Percentiles rank a stretch among this genome's conserved stretches.
Evolutionary conservation across 2,888 invertebrate genomes (phyloP).

Genomic region (Papilio gigon): DNA sequence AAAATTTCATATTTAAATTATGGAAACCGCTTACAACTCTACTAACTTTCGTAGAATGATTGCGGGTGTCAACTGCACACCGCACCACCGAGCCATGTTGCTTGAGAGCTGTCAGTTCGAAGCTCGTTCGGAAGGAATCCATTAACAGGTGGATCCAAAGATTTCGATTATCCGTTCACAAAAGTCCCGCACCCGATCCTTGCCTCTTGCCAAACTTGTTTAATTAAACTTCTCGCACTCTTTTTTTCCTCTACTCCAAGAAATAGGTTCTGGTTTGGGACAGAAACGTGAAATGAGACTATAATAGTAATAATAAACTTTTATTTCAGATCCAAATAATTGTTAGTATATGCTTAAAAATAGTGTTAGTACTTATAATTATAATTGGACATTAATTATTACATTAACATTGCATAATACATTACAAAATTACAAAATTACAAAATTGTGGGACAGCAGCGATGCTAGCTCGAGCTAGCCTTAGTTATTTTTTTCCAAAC

Average conservation of each 20-base stretch:
- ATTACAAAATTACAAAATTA: too few relatives aligned
- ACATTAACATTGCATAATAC: too few relatives aligned
- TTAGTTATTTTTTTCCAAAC: too few relatives aligned
- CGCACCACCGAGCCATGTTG: conserved; percentile 43
- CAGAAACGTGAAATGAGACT: conserved; percentile 46
- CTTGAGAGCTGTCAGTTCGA: conserved; percentile 53
- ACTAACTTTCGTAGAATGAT: conserved; percentile 45
- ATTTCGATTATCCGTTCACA: conserved; percentile 80
- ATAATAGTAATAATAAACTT: too few relatives aligned
- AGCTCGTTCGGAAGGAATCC: conserved; percentile 55
- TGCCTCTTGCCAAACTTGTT: conserved; percentile 79
- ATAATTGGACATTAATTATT: too few relatives aligned
- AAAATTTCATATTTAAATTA: conserved; percentile 22
- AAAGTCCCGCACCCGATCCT: conserved; percentile 77
- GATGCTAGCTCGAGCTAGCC: too few relatives aligned
- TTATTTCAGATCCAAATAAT: too few relatives aligned
- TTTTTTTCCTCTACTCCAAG: conserved; percentile 80
- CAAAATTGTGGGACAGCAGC: too few relatives aligned
- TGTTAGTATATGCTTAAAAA: too few relatives aligned
- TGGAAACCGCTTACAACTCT: conserved; percentile 42
- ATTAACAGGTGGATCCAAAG: conserved; percentile 74
- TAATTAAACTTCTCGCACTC: conserved; percentile 82
- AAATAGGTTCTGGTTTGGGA: conserved; percentile 74
- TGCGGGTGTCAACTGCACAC: conserved; percentile 55
- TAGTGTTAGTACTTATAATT: too few relatives aligned